Evolutionary conservation across 2,888 invertebrate species (phyloP).

Genomic region (Mechanitis mazaeus): DNA sequence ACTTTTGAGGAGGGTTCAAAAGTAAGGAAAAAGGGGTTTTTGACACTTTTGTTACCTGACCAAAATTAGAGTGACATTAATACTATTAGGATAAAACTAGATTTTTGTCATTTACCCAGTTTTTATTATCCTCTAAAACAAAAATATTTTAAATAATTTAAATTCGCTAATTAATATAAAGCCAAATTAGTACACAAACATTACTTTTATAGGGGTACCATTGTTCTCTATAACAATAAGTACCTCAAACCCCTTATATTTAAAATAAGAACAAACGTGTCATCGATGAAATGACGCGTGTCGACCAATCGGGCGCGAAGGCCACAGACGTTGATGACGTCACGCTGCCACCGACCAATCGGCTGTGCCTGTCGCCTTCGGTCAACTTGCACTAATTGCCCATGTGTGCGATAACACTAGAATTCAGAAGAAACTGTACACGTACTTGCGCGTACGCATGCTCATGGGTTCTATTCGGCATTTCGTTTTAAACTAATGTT

Average conservation of each 20-base stretch:
- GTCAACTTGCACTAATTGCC: constrained; percentile 76
- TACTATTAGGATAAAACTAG: no score
- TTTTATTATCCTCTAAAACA: no score
- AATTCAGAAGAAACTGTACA: constrained; percentile 66
- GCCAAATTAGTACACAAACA: constrained; percentile 21
- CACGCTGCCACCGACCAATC: constrained; percentile 66
- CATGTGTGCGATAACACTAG: constrained; percentile 73
- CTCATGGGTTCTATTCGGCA: constrained; percentile 10
- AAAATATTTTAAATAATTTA: no score
- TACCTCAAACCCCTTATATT: constrained; percentile 66
- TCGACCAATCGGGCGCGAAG: constrained; percentile 75
- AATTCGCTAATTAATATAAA: not conserved
- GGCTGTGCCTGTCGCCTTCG: constrained; percentile 66
- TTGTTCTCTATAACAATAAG: constrained; percentile 63
- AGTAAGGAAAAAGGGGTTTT: constrained; percentile 44
- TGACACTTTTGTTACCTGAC: constrained; percentile 31
- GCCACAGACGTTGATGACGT: constrained; percentile 73
- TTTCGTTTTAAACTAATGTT: not conserved
- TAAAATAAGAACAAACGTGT: constrained; percentile 76
- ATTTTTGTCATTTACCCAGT: no score
- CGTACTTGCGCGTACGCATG: constrained; percentile 53
- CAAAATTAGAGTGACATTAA: constrained; percentile 36
- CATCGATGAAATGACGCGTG: constrained; percentile 76
- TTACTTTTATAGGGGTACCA: constrained; percentile 43
- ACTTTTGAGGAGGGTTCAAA: constrained; percentile 72